Conservation (phyloP, 2,797 vertebrate genomes). For the Premnoplex brunnescens region DNA sequence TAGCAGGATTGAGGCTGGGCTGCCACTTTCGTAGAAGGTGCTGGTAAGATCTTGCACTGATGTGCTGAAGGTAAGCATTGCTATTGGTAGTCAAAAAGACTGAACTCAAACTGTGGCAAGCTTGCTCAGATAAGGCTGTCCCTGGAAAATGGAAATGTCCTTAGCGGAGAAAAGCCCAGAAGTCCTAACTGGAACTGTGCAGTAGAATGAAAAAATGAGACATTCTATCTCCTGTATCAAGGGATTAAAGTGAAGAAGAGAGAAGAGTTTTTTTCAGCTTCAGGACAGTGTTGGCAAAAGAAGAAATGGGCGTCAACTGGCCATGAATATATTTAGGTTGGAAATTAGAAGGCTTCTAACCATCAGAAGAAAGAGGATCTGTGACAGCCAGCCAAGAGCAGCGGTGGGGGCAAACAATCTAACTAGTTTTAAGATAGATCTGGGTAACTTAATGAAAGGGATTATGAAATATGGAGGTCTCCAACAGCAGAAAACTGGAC, state of each 20-base stretch:
- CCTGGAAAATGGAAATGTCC: not conserved
- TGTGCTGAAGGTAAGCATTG: not conserved
- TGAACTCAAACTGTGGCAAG: not conserved
- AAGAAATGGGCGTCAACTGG: conserved; percentile 45
- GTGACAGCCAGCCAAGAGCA: conserved; percentile 43
- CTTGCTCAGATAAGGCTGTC: not conserved
- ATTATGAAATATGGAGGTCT: conserved; percentile 42
- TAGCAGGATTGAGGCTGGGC: not conserved
- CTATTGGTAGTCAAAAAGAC: not conserved
- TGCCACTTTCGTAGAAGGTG: not conserved
- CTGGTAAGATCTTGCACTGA: not conserved
- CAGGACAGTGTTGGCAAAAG: not conserved
- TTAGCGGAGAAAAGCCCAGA: not conserved
- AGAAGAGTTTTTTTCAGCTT: not conserved
- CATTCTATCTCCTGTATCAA: not conserved
- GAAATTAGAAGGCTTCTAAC: conserved; percentile 69
- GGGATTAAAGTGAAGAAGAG: not conserved
- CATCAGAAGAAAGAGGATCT: conserved; percentile 53
- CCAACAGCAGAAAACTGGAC: not conserved
- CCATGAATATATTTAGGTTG: conserved; percentile 66
- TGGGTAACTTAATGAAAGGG: conserved; percentile 67
- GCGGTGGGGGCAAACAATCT: not conserved
- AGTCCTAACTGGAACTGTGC: not conserved
- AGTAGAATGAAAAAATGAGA: not conserved
- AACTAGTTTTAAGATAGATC: conserved; percentile 52